A percentile compares a stretch with the other conserved stretches of the same genome.
Evolutionary conservation across 2,113 vertebrate genomes (phyloP).

Genomic region (Copsychus sechellarum): DNA sequence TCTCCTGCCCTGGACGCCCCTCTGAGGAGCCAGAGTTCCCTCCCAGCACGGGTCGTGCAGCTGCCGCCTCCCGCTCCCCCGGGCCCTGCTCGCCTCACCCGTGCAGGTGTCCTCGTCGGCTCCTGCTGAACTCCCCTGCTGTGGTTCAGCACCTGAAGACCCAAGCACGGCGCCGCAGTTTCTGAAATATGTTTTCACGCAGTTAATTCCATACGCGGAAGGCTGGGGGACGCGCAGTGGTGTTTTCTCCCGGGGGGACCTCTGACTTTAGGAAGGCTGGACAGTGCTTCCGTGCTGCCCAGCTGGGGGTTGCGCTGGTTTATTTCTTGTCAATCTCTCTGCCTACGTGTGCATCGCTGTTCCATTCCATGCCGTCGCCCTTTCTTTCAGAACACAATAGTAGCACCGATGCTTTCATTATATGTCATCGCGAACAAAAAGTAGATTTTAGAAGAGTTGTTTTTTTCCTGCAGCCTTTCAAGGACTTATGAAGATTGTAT

Average conservation of each 20-base stretch:
- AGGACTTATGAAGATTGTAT: neutral
- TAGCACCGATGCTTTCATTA: neutral
- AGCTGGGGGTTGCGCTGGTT: neutral
- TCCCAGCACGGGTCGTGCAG: no score
- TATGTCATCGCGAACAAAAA: neutral
- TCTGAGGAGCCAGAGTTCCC: neutral
- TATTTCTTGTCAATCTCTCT: neutral
- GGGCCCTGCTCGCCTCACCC: accelerated
- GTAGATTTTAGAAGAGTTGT: neutral
- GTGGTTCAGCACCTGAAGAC: neutral
- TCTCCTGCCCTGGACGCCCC: accelerated
- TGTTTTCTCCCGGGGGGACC: accelerated
- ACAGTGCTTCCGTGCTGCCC: neutral
- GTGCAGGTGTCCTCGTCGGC: accelerated
- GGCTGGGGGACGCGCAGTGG: accelerated
- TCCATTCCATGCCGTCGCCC: neutral
- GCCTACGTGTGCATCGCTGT: accelerated
- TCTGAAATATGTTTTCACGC: accelerated
- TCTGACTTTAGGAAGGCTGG: neutral
- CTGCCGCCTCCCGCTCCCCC: accelerated
- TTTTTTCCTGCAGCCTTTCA: neutral
- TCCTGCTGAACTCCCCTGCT: accelerated
- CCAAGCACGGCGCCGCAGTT: accelerated
- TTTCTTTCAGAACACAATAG: neutral
- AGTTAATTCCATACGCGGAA: accelerated